Conservation (phyloP, 2,113 vertebrate species). For the Phrynosoma blainvillii region DNA sequence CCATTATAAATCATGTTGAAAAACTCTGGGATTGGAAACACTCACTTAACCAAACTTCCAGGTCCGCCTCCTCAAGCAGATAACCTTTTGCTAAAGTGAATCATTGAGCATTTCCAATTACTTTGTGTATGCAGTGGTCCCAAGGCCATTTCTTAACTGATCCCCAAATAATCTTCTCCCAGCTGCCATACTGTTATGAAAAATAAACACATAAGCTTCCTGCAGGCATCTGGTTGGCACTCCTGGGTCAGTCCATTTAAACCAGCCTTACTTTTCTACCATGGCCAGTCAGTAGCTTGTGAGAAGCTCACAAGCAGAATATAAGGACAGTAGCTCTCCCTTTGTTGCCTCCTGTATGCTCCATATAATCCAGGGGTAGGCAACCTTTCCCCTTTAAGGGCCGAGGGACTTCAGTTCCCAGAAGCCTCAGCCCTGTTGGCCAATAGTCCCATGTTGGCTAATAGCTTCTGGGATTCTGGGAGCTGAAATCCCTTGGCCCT, state of each 20-base stretch:
- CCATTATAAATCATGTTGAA: background rate
- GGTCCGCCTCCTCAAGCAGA: background rate
- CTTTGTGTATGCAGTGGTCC: background rate
- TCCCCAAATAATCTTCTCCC: background rate
- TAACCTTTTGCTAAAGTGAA: background rate
- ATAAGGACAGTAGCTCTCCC: background rate
- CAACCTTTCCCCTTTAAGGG: too few relatives aligned
- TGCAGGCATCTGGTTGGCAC: background rate
- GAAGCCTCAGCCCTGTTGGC: too few relatives aligned
- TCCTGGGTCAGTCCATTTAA: background rate
- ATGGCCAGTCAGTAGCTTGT: background rate
- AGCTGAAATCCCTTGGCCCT: too few relatives aligned
- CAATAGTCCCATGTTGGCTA: too few relatives aligned
- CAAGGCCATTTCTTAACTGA: background rate
- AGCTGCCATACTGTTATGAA: background rate
- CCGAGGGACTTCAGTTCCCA: too few relatives aligned
- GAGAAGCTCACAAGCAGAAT: background rate
- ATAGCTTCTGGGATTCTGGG: too few relatives aligned
- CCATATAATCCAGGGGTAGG: too few relatives aligned
- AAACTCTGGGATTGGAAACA: background rate
- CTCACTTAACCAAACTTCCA: background rate
- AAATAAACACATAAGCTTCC: slow-evolving; percentile 7
- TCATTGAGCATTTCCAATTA: background rate
- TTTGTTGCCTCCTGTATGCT: background rate
- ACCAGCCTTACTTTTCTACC: background rate